phyloP scores from a whole-genome alignment of 1,140 invertebrate species.

The Drosophila tani region DNA sequence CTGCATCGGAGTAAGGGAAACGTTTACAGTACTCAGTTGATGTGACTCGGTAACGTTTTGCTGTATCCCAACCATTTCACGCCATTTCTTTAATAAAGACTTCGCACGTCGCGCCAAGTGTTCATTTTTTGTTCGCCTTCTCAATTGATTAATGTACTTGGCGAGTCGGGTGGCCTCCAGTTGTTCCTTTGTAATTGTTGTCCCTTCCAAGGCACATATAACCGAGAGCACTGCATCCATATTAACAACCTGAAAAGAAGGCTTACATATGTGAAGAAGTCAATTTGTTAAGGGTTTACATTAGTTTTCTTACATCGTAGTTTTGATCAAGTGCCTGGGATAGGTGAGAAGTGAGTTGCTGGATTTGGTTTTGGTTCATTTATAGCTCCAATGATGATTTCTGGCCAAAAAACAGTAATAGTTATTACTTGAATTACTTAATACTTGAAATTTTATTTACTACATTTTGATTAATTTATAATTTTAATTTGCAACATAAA shows the following conservation, averaged over 20 bases:
- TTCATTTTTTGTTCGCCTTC: slow-evolving; percentile 92
- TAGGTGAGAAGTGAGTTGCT: slow-evolving; percentile 88
- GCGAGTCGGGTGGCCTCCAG: slow-evolving; percentile 96
- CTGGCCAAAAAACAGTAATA: slow-evolving; percentile 9
- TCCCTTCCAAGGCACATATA: slow-evolving; percentile 95
- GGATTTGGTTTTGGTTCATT: slow-evolving; percentile 83
- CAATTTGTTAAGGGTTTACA: not conserved
- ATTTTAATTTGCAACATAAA: not conserved
- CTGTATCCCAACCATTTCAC: slow-evolving; percentile 88
- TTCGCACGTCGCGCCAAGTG: slow-evolving; percentile 94
- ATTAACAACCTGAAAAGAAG: slow-evolving; percentile 92
- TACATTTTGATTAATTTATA: not conserved
- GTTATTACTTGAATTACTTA: not conserved
- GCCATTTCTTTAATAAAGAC: slow-evolving; percentile 95
- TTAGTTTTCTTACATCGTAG: slow-evolving; percentile 88
- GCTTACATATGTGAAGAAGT: not conserved
- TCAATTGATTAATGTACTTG: slow-evolving; percentile 96
- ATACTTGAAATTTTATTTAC: not conserved
- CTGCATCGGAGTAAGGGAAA: not conserved
- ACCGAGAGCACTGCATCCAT: slow-evolving; percentile 96
- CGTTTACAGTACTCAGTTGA: not conserved
- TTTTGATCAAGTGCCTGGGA: slow-evolving; percentile 88
- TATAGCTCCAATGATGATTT: slow-evolving; percentile 52
- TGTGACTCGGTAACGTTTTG: slow-evolving; percentile 53
- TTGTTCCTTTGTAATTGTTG: slow-evolving; percentile 97